Evolutionary conservation across 2,113 vertebrate species (phyloP).

Genomic region (Podocnemis expansa): DNA sequence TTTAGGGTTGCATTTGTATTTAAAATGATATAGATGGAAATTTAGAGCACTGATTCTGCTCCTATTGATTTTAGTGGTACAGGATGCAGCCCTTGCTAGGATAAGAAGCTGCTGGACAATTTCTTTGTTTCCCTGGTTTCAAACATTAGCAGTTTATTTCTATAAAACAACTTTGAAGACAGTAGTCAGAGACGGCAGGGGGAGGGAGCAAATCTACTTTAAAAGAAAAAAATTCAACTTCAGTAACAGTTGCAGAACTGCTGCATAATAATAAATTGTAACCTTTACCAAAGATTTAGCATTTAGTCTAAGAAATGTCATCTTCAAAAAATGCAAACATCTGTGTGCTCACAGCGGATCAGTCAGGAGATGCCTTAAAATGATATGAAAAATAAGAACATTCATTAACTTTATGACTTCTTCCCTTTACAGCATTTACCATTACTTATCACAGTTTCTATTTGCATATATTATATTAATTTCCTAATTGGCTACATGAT

Average conservation of each 20-base stretch:
- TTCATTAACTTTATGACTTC: conserved; percentile 8
- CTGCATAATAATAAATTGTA: conserved; percentile 51
- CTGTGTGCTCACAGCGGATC: conserved; percentile 21
- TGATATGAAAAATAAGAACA: conserved; percentile 34
- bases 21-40: neutral
- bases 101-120: neutral
- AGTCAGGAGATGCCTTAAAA: conserved; percentile 50
- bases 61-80: neutral
- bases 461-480: conserved; percentile 48
- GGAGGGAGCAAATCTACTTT: neutral
- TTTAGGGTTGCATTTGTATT: neutral
- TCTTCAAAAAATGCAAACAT: conserved; percentile 72
- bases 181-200: neutral
- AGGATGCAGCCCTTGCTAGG: rapidly evolving
- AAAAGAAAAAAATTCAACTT: conserved; percentile 8
- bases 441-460: conserved; percentile 53
- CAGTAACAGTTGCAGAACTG: conserved; percentile 51
- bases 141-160: neutral
- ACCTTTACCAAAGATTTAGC: conserved; percentile 72
- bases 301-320: conserved; percentile 75
- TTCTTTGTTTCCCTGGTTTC: neutral
- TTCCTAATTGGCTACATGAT: conserved; percentile 72
- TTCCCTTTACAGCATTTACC: conserved; percentile 22
- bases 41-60: neutral
- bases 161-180: rapidly evolving